Evolutionary conservation across 2,888 invertebrate genomes (phyloP), one percentile per base, ranked within the genome.

Genomic region (Sarcophaga carnaria): DNA sequence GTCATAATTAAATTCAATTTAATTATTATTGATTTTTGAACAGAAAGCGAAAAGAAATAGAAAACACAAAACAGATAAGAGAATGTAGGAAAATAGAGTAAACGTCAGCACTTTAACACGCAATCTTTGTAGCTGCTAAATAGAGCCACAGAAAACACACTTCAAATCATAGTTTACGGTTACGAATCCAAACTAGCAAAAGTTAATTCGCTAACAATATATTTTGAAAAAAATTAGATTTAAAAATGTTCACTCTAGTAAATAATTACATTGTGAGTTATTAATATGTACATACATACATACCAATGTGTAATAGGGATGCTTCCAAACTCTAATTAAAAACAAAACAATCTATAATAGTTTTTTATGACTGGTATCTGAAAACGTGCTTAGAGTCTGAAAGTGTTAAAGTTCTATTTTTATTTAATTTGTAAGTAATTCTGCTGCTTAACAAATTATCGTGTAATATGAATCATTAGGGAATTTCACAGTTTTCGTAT

Each of bases 1-100:
- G 77, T 77, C 79, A 83, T 76, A 83, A 80, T 72, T 80, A 80
- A 86, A 80, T 86, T 86, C 76, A 76, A 79, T 83, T 80, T 79
- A 82, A 85, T 85, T 79, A 71, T 79, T 79, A 82, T 82, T 81
- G 78, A 82, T 85, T 85, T 82, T 79, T 47, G 6, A 17, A 47
- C 70, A 60, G 59, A 49, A 77, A 85, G 71, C 47, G 47, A 59
- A 78, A 82, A 85, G 25, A 64, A 25, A 22, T 10, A 11, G 22
- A 62, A 62, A 20, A 11, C 20, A 62, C 14, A 17, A 54, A 54
- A 17, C 22, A 63, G 25, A 63, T 63, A 63, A 12, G 10, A 62
- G n/a, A 54, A 12, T 54, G 12, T 54, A 5, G 4, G 5, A 54
- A 54, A 54, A 54, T 17, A 5, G n/a, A 66, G 8, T 37, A 37